phyloP scores from a whole-genome alignment of 2,888 invertebrate species.

The Dioctria rufipes region DNA sequence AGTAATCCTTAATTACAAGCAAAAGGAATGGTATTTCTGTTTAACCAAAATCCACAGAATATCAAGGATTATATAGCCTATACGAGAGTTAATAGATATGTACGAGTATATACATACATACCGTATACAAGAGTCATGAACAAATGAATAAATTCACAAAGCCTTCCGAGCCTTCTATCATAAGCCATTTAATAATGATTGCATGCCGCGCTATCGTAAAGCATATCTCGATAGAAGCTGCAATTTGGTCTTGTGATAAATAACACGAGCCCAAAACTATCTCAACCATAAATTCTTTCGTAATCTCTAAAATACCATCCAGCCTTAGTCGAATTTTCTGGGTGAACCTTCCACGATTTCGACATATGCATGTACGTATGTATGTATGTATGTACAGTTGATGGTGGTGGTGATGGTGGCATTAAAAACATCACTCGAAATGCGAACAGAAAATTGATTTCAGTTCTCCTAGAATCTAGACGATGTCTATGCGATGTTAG shows the following conservation, averaged over 20 bases:
- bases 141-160: no score
- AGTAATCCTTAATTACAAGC: no score
- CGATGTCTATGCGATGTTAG: neutral
- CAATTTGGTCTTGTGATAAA: constrained; percentile 10
- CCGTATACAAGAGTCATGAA: no score
- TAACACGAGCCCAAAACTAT: constrained; percentile 21
- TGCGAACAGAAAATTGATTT: constrained; percentile 34
- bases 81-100: no score
- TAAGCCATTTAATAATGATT: neutral
- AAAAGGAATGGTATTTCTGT: no score
- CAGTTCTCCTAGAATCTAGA: neutral
- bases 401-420: neutral
- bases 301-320: constrained; percentile 23
- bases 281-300: constrained; percentile 26
- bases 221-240: neutral
- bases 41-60: no score
- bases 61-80: no score
- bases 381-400: neutral
- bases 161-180: no score
- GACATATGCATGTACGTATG: no score
- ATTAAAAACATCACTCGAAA: constrained; percentile 3
- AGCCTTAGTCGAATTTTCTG: neutral
- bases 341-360: neutral
- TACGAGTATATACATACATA: no score
- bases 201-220: constrained; percentile 12